Percentiles rank a stretch among this genome's conserved stretches.
Conservation (phyloP, 2,888 invertebrate genomes). For the Pterostichus niger region DNA sequence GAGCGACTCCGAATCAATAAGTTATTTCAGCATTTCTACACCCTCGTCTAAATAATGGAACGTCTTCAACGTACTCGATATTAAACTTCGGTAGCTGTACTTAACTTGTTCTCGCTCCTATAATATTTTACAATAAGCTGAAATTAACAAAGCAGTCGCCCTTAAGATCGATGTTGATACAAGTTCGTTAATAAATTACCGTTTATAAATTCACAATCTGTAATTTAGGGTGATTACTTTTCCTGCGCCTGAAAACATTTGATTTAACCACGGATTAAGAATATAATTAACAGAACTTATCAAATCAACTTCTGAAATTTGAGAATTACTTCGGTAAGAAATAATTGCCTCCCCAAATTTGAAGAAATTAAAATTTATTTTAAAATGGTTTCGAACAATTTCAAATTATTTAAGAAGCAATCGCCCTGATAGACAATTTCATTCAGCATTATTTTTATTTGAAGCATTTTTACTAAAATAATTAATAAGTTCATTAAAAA, state of each 20-base stretch:
- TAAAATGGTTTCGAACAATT: too few species aligned
- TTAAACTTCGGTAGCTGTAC: neutral
- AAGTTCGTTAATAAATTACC: conserved; percentile 32
- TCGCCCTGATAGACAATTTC: too few species aligned
- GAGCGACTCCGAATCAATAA: too few species aligned
- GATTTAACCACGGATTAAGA: conserved; percentile 37
- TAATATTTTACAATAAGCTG: conserved; percentile 1
- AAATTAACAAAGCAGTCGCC: too few species aligned
- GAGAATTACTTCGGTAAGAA: conserved; percentile 21
- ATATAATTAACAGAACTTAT: conserved; percentile 41
- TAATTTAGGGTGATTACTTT: conserved; percentile 51
- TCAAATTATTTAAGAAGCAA: too few species aligned
- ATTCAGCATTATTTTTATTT: too few species aligned
- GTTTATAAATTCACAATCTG: conserved; percentile 56
- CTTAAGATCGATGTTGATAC: neutral
- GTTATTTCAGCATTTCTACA: too few species aligned
- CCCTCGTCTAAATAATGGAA: too few species aligned
- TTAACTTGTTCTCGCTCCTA: neutral
- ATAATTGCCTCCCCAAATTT: conserved; percentile 34
- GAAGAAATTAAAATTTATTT: conserved; percentile 26
- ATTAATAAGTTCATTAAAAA: too few species aligned
- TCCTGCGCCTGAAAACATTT: conserved; percentile 4
- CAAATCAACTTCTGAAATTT: conserved; percentile 32
- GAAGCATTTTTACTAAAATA: too few species aligned
- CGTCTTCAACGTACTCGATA: too few species aligned